Percentiles rank a stretch among this genome's conserved stretches.
phyloP scores from a whole-genome alignment of 2,888 invertebrate species.

The Tortrix viridana region DNA sequence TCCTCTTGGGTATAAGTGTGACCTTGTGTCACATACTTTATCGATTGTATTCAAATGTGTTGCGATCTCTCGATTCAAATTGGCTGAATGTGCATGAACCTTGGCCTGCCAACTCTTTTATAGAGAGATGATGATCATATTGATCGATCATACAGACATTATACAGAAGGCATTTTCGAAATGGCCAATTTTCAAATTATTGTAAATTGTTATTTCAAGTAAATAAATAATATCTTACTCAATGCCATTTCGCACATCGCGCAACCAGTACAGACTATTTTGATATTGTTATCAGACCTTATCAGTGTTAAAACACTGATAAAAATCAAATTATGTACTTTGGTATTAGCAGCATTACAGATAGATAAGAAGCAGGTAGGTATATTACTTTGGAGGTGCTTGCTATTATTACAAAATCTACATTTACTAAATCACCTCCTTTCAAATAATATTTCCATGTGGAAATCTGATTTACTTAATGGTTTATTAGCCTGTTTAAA shows the following conservation, averaged over 20 bases:
- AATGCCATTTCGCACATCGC: background rate
- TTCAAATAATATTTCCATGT: too few relatives aligned
- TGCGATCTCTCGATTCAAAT: conserved; percentile 38
- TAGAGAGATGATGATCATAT: background rate
- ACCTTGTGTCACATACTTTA: conserved; percentile 63
- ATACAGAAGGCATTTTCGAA: conserved; percentile 8
- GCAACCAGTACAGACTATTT: conserved; percentile 14
- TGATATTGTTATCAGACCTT: conserved; percentile 23
- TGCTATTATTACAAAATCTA: conserved; percentile 8
- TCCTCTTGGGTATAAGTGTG: conserved; percentile 55
- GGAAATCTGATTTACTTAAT: too few relatives aligned
- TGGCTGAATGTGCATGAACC: conserved; percentile 31
- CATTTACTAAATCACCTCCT: background rate
- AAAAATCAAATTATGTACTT: conserved; percentile 29
- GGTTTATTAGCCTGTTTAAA: too few relatives aligned
- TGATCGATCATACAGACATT: too few relatives aligned
- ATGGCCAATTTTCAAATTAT: background rate
- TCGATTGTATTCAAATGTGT: conserved; percentile 53
- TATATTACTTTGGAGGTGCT: background rate
- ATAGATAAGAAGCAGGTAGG: conserved; percentile 9
- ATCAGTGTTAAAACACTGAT: conserved; percentile 28
- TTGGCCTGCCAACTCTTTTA: conserved; percentile 17
- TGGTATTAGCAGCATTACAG: conserved; percentile 17
- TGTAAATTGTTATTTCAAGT: background rate
- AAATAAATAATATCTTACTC: conserved; percentile 5